Base-by-base conservation (phyloP, 2,113 vertebrate genomes). In the Podocnemis expansa region DNA sequence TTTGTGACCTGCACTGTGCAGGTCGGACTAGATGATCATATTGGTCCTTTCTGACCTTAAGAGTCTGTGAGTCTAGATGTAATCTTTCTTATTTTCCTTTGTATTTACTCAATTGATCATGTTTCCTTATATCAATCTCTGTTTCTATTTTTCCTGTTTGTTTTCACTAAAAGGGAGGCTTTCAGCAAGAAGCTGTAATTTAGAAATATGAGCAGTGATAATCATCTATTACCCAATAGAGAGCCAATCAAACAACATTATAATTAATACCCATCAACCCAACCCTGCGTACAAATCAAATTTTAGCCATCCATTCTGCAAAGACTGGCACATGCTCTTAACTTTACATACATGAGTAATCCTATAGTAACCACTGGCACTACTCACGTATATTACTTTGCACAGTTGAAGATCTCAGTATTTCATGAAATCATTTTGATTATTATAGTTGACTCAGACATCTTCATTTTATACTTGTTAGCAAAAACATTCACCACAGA, bases 381-480 rank as follows among this genome's bases (percentile, higher is more conserved):
- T 87, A 82, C 24, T 43, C 52, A 88, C 34, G 27, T 47, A 78
- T 80, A 78, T 90, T 76, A 31, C 34, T n/a, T 75, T 85, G 80
- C 10, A 27, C 38, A 6, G 16, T 1, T 17, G 14, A 25, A 27
- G 87, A 5, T n/a, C 41, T 1, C 5, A 47, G 17, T 76, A 43
- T 89, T 93, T 83, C 70, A 81, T 47, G 88, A 55, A 16, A 49
- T 49, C 27, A 31, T 78, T 55, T 52, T 14, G 83, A 85, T 94
- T 75, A 67, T 87, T 45, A 86, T 93, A 14, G 63, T 51, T 92
- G 87, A 93, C 78, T 89, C 76, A 49, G 49, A 81, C 58, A 85
- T 87, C 52, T 45, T 75, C 82, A 29, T n/a, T 45, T 51, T 34
- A 78, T 90, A 24, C 47, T 38, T 85, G 89, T 43, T 58, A 13